Conservation (phyloP, 1,140 invertebrate genomes). For the Drosophila truncata region DNA sequence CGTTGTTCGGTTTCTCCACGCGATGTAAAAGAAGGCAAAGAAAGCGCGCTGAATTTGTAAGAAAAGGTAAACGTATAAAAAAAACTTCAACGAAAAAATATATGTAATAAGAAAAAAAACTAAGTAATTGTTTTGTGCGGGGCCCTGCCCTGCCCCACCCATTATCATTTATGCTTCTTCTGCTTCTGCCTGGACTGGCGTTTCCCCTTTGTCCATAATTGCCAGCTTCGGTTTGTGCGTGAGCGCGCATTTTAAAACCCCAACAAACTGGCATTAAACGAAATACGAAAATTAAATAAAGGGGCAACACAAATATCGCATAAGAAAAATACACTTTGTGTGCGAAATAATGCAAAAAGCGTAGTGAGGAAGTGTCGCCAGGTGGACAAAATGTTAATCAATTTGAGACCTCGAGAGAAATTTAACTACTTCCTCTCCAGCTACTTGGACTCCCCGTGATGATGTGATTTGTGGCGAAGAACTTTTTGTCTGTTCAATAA, state of each 20-base stretch:
- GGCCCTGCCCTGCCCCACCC: conserved; percentile 49
- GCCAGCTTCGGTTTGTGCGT: conserved; percentile 53
- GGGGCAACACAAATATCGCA: conserved; percentile 10
- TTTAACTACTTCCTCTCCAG: conserved; percentile 37
- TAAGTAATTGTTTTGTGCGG: conserved; percentile 64
- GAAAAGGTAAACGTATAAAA: conserved; percentile 56
- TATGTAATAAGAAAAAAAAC: conserved; percentile 38
- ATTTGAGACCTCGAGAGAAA: conserved; percentile 29
- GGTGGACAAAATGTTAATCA: conserved; percentile 53
- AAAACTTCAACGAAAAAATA: conserved; percentile 32
- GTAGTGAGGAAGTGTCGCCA: conserved; percentile 71
- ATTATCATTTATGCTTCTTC: conserved; percentile 61
- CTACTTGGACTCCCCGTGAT: neutral
- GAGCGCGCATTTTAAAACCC: conserved; percentile 56
- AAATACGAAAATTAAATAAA: conserved; percentile 38
- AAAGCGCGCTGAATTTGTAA: conserved; percentile 73
- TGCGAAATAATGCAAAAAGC: conserved; percentile 63
- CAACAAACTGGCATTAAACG: conserved; percentile 52
- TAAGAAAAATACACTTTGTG: conserved; percentile 26
- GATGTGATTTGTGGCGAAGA: conserved; percentile 25
- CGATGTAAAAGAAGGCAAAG: conserved; percentile 48
- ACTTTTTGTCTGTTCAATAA: conserved; percentile 29
- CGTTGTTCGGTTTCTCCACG: conserved; percentile 50
- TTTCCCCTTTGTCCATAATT: conserved; percentile 59
- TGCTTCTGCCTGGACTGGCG: conserved; percentile 2